Evolutionary conservation across 1,140 invertebrate genomes (phyloP), one percentile per base, ranked within the genome.

Genomic region (Pygmarrhopalites habei): DNA sequence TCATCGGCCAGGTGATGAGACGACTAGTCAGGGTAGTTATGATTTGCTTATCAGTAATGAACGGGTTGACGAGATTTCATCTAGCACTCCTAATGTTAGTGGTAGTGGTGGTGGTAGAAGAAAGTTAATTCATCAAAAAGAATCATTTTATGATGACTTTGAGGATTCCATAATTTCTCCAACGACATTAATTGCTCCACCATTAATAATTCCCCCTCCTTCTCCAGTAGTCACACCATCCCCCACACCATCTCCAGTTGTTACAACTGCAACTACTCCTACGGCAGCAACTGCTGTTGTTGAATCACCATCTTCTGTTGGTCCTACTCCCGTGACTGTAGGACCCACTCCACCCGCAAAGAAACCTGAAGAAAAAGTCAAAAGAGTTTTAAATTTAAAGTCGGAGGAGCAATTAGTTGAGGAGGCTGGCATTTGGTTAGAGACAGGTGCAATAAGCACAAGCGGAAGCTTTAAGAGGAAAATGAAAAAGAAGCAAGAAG

Each of bases 21-120:
- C 56, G 25, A 63, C 60, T 51, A 66, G 64, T 64, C 67, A 62
- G 46, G 67, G 67, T 29, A 65, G 63, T 39, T 68, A 68, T 52
- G 67, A 68, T 49, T 58, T 68, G 29, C 32, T 68, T 3, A 63
- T 62, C 4, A 56, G 52, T 25, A 62, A 19, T 55, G 60, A 41
- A 21, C 21, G 28, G 7, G 55, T 47, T 49, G 56, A 44, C 44
- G 56, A 58, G 12, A 14, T 58, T 10, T 17, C 35, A 2, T n/a
- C 17, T 23, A 39, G 29, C 28, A n/a, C n/a, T n/a, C n/a, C n/a
- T n/a, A n/a, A 49, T 19, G 19, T 10, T 49, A 49, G 46, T 19
- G 19, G 23, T 15, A 29, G 19, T 52, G 19, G 26, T 25, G 19
- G 32, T 15, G 25, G 43, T 32, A 3, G 46, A 12, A 32, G 56